phyloP scores from a whole-genome alignment of 2,888 invertebrate genomes.

The Polietes domitor region DNA sequence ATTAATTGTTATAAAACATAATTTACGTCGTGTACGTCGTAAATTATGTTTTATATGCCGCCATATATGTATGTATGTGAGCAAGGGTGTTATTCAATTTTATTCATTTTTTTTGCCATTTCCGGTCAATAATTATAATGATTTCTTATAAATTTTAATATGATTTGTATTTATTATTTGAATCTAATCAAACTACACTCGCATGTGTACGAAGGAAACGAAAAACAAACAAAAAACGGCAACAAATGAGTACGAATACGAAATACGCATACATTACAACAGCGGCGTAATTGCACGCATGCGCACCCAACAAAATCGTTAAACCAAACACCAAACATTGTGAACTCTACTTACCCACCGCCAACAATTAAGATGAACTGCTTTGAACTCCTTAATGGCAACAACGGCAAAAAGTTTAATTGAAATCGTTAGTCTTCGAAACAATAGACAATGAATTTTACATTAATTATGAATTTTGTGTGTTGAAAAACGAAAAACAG shows the following conservation, averaged over 20 bases:
- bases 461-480: constrained; percentile 30
- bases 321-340: constrained; percentile 13
- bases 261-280: constrained; percentile 28
- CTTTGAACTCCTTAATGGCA: constrained; percentile 27
- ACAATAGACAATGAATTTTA: constrained; percentile 28
- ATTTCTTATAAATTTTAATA: constrained; percentile 32
- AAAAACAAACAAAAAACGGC: neutral
- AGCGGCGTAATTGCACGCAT: constrained; percentile 26
- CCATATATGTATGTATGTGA: too few relatives aligned
- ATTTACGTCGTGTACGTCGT: neutral
- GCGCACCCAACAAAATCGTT: constrained; percentile 9
- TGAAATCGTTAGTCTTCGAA: constrained; percentile 1
- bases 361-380: constrained; percentile 12
- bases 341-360: constrained; percentile 11
- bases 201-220: constrained; percentile 21
- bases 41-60: constrained; percentile 9
- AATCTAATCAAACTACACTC: constrained; percentile 12
- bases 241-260: neutral
- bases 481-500: neutral
- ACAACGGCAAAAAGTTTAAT: constrained; percentile 40
- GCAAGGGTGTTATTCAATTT: constrained; percentile 8
- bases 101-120: constrained; percentile 19
- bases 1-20: neutral
- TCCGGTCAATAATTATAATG: constrained; percentile 33
- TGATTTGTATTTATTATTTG: constrained; percentile 12